Percentiles rank a stretch among this genome's conserved stretches.
phyloP scores from a whole-genome alignment of 64 coral and sea anemone genomes.

The Actinia equina region DNA sequence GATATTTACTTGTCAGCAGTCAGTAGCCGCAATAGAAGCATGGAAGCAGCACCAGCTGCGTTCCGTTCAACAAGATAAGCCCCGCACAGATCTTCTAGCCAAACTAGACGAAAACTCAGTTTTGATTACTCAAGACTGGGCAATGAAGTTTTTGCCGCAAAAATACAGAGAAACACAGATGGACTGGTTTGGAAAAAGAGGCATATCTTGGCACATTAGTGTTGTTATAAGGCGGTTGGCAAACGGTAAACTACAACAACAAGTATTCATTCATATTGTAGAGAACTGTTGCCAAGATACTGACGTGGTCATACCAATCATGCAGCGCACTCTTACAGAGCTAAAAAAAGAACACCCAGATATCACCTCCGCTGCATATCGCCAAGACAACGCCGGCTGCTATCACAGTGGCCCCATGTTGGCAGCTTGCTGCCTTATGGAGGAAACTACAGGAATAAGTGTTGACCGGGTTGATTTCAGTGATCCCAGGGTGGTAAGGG shows the following conservation, averaged over 20 bases:
- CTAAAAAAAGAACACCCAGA: constrained; percentile 1
- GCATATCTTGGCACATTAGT: too few species aligned
- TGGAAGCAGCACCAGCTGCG: constrained; percentile 42
- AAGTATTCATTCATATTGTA: constrained; percentile 37
- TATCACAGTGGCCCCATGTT: constrained; percentile 9
- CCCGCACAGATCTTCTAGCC: not conserved
- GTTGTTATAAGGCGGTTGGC: too few species aligned
- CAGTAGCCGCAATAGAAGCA: constrained; percentile 5
- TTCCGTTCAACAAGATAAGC: constrained; percentile 12
- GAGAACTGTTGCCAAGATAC: constrained; percentile 45
- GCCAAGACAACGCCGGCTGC: constrained; percentile 48
- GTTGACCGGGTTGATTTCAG: too few species aligned
- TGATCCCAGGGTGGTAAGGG: constrained; percentile 18
- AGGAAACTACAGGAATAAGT: too few species aligned
- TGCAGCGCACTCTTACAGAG: constrained; percentile 3
- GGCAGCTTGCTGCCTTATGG: too few species aligned
- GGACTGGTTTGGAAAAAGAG: too few species aligned
- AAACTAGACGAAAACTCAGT: too few species aligned
- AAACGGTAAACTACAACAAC: constrained; percentile 16
- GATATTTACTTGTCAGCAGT: constrained; percentile 18
- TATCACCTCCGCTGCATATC: not conserved
- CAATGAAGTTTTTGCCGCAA: too few species aligned
- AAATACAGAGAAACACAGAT: too few species aligned
- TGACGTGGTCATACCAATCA: constrained; percentile 29
- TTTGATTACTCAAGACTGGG: too few species aligned